phyloP scores from a whole-genome alignment of 2,113 vertebrate species.

The Porphyrio hochstetteri region DNA sequence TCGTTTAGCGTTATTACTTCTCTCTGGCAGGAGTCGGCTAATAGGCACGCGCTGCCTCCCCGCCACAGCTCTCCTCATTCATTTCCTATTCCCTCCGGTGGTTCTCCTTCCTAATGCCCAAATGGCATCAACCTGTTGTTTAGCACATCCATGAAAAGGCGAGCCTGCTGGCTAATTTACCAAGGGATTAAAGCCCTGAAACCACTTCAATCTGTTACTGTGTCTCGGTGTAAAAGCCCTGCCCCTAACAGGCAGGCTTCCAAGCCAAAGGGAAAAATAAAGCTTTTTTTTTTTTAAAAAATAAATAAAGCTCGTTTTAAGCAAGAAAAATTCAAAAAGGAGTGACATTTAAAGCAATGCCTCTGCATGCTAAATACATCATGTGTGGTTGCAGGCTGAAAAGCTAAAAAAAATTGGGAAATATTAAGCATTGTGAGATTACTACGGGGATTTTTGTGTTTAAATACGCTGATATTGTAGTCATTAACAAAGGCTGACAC shows the following conservation, averaged over 20 bases:
- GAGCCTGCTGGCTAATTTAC: conserved; percentile 87
- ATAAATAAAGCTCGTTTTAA: conserved; percentile 54
- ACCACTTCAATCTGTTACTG: conserved; percentile 84
- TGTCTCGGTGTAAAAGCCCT: conserved; percentile 71
- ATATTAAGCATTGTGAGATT: background rate
- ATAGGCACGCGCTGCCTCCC: conserved; percentile 9
- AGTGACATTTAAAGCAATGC: conserved; percentile 53
- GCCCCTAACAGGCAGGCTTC: conserved; percentile 55
- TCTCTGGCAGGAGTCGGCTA: background rate
- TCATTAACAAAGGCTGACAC: background rate
- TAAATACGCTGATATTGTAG: background rate
- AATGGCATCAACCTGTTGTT: conserved; percentile 79
- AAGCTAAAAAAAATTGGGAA: background rate
- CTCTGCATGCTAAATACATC: background rate
- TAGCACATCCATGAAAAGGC: conserved; percentile 76
- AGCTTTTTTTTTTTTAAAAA: background rate
- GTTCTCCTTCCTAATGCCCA: conserved; percentile 73
- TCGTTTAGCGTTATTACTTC: conserved; percentile 11
- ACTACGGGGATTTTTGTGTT: background rate
- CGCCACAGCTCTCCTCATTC: conserved; percentile 50
- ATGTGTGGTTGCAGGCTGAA: background rate
- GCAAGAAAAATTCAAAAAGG: conserved; percentile 74
- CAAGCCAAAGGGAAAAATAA: background rate
- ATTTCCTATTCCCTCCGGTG: conserved; percentile 76
- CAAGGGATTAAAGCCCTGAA: conserved; percentile 87